Base-by-base conservation (phyloP, 1,140 invertebrate species). In the Panagrolaimus sp. region DNA sequence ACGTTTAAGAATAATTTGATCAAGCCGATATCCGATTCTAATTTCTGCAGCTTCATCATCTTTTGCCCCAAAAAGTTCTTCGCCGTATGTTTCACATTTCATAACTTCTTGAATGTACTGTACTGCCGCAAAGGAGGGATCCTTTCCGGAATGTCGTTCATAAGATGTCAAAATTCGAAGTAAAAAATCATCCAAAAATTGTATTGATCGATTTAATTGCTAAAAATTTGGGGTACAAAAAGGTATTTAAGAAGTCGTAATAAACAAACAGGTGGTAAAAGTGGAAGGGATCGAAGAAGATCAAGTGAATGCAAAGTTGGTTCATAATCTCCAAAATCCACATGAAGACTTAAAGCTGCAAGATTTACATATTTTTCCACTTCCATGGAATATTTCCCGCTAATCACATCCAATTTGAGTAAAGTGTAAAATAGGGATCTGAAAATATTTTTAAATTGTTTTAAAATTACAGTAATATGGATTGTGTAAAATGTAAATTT, bases 31-130 rank as follows among this genome's bases (percentile, higher is more conserved):
- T 15, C 76, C 77, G 7, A 77, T 47, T 14, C 63, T 65, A 1
- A 79, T 67, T 66, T 77, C 77, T 26, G 77, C 73, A 62, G 76
- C 77, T 63, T 78, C 76, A 28, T 77, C 76, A 63, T 77, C 72
- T 66, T 77, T 77, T 12, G 73, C 73, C 10, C 10, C 43, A 38
- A 77, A 77, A 5, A 68, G 65, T 63, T 77, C 76, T 67, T 77
- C 76, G 3, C 76, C 76, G 21, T 77, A 77, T 24, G 75, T 77
- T 26, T 79, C 76, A 44, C 70, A 78, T 44, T 77, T 74, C 63
- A 77, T 75, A 7, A 72, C 76, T 28, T 77, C 77, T 10, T 77
- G 77, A 43, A 77, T 77, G 45, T 78, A 77, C 24, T 73, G 46
- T 26, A 78, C 45, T 12, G 76, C 73, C 9, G 76, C 76, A 24